A percentile compares a stretch with the other conserved stretches of the same genome.
Evolutionary conservation across 2,888 invertebrate genomes (phyloP).

Genomic region (Spisula solida): DNA sequence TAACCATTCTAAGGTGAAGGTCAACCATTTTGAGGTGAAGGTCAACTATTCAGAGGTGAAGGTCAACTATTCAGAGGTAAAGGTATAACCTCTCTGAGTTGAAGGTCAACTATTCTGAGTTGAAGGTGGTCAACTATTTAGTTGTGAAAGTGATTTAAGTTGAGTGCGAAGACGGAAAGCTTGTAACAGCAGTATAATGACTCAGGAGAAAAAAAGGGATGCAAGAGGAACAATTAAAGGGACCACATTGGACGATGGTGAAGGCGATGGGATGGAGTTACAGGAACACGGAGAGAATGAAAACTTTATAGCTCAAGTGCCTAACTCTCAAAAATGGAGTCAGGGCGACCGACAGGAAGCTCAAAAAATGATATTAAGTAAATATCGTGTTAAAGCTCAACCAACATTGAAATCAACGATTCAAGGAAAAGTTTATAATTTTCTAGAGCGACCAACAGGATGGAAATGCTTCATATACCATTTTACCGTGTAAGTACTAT

Average conservation of each 20-base stretch:
- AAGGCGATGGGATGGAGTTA: neutral
- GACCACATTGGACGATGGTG: neutral
- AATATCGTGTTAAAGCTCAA: conserved; percentile 36
- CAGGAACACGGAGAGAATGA: conserved; percentile 16
- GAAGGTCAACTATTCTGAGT: no score
- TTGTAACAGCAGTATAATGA: neutral
- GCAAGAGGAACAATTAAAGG: neutral
- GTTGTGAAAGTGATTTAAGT: no score
- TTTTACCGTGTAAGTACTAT: conserved; percentile 92
- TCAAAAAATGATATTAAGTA: conserved; percentile 42
- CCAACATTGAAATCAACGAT: conserved; percentile 77
- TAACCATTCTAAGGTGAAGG: no score
- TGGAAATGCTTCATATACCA: conserved; percentile 95
- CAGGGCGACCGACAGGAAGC: conserved; percentile 15
- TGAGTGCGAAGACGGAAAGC: no score
- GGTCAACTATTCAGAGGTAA: no score
- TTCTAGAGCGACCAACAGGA: conserved; percentile 93
- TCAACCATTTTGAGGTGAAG: no score
- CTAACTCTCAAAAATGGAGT: conserved; percentile 26
- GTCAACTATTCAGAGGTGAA: no score
- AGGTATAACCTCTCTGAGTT: no score
- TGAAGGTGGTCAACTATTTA: no score
- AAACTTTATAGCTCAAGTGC: conserved; percentile 23
- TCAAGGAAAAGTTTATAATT: conserved; percentile 93
- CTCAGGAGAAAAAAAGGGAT: conserved; percentile 14